phyloP scores from a whole-genome alignment of 2,113 vertebrate species.

The Athene noctua region DNA sequence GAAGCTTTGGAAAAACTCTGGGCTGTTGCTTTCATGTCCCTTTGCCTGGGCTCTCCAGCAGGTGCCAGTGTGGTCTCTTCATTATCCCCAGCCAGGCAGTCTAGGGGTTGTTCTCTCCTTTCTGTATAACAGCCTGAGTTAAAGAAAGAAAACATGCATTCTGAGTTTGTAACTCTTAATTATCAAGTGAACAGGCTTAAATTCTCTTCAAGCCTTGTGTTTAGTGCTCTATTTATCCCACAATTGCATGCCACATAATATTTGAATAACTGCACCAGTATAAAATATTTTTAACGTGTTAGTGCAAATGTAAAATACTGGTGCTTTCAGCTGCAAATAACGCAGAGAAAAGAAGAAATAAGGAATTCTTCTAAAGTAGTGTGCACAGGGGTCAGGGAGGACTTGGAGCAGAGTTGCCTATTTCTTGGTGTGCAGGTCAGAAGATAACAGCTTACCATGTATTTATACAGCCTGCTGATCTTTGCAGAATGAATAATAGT shows the following conservation, averaged over 20 bases:
- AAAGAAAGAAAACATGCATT: neutral
- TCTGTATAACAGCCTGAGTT: neutral
- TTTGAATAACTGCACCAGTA: neutral
- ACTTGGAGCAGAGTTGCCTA: neutral
- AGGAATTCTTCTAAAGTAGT: neutral
- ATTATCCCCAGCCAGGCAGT: neutral
- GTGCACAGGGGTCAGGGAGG: neutral
- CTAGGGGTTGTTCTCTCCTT: neutral
- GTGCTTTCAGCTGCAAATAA: neutral
- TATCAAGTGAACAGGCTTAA: neutral
- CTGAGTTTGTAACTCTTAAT: neutral
- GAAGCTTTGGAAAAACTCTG: neutral
- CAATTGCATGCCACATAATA: neutral
- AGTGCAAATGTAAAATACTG: neutral
- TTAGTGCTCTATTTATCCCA: neutral
- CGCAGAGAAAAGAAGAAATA: neutral
- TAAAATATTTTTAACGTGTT: neutral
- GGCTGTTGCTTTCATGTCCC: neutral
- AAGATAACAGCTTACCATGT: neutral
- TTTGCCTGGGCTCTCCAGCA: neutral
- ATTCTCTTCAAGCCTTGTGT: neutral
- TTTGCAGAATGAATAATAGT: neutral
- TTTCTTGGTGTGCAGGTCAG: neutral
- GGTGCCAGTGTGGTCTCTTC: constrained; percentile 8
- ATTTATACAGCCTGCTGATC: neutral